Conservation (phyloP, 2,797 vertebrate species). For the Sebastes paucispinis region DNA sequence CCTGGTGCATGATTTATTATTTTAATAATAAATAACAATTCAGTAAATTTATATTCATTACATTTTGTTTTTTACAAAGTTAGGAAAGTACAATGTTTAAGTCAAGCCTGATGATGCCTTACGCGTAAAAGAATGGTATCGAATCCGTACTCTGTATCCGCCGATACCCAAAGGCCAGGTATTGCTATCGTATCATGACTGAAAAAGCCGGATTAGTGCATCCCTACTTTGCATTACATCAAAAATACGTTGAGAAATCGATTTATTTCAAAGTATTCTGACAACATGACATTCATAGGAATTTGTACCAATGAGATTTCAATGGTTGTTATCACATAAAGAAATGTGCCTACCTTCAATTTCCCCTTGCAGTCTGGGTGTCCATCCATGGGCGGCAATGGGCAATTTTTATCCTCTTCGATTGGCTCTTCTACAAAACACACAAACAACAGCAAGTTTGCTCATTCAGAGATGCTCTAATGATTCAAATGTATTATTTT, state of each 20-base stretch:
- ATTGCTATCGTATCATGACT: too few relatives aligned
- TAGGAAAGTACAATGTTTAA: too few relatives aligned
- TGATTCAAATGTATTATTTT: neutral
- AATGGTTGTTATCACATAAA: neutral
- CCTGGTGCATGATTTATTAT: too few relatives aligned
- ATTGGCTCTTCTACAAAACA: neutral
- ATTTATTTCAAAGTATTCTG: neutral
- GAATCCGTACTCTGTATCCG: too few relatives aligned
- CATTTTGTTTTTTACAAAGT: too few relatives aligned
- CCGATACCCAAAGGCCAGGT: too few relatives aligned
- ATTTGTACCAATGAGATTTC: neutral
- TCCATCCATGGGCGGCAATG: slow-evolving; percentile 20
- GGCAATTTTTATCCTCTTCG: slow-evolving; percentile 8
- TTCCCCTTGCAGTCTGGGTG: neutral
- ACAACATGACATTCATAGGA: neutral
- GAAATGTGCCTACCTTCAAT: slow-evolving; percentile 21
- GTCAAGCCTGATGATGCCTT: too few relatives aligned
- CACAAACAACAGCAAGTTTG: neutral
- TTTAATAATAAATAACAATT: too few relatives aligned
- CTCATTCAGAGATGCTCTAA: neutral
- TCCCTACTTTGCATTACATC: neutral
- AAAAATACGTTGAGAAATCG: neutral
- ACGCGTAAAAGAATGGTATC: too few relatives aligned
- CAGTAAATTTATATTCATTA: too few relatives aligned
- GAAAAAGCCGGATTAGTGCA: too few relatives aligned